phyloP scores from a whole-genome alignment of 92 coral and sea anemone species.

The Montipora capitata region DNA sequence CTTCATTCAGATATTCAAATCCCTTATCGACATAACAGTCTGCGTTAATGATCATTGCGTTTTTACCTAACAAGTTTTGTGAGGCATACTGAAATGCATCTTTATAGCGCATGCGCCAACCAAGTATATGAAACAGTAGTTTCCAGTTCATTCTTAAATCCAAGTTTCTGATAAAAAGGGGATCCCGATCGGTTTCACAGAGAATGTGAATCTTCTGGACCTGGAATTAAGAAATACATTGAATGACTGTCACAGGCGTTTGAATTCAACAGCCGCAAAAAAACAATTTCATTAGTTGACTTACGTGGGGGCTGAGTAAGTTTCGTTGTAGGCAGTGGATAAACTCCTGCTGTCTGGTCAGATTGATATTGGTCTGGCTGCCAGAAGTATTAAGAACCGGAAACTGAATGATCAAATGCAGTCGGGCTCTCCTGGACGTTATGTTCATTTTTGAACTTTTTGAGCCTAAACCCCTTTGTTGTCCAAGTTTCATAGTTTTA shows the following conservation, averaged over 20 bases:
- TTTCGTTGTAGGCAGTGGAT: conserved; percentile 75
- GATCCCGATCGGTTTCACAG: conserved; percentile 46
- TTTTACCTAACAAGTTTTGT: conserved; percentile 65
- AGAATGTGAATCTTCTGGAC: conserved; percentile 57
- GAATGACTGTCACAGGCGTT: not conserved
- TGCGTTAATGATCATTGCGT: conserved; percentile 83
- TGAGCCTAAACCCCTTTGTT: not conserved
- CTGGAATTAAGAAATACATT: conserved; percentile 9
- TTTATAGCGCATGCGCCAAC: conserved; percentile 85
- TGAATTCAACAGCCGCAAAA: not conserved
- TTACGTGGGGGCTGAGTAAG: conserved; percentile 81
- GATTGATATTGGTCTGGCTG: not conserved
- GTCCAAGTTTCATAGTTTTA: not conserved
- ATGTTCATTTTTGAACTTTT: not conserved
- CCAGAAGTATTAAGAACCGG: conserved; percentile 75
- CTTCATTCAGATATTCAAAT: conserved; percentile 75
- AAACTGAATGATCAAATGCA: conserved; percentile 88
- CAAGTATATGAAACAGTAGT: conserved; percentile 49
- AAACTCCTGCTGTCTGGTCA: conserved; percentile 80
- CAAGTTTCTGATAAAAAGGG: conserved; percentile 53
- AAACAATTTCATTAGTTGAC: not conserved
- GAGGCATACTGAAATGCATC: conserved; percentile 91
- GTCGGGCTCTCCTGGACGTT: conserved; percentile 8
- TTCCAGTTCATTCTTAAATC: conserved; percentile 52
- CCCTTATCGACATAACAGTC: conserved; percentile 92